These are phyloP conservation scores for Lochmaea capreae DNA, from an alignment of 2,888 invertebrate species.

Conservation along the genomic window DNA sequence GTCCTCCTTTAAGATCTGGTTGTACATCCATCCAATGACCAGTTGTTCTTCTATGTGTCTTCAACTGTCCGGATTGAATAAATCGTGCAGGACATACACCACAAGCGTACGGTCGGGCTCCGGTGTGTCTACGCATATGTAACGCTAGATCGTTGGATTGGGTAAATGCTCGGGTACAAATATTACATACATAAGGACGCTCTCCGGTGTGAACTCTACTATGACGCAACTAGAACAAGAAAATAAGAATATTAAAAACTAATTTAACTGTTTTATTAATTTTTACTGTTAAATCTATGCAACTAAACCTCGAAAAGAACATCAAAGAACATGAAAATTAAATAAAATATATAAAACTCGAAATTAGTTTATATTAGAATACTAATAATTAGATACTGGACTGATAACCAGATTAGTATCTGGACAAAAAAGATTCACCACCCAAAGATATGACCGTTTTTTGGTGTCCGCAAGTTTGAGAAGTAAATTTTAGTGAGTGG, in stretches of 20 bases:
- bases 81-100: constrained; percentile 77
- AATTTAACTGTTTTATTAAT: neutral
- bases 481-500: too few species aligned
- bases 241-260: neutral
- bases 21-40: constrained; percentile 69
- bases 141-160: constrained; percentile 79
- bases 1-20: constrained; percentile 64
- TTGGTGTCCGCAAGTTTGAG: too few species aligned
- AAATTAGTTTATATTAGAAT: too few species aligned
- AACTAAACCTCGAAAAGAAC: too few species aligned
- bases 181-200: constrained; percentile 64
- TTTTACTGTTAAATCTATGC: too few species aligned
- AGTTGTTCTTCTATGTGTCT: constrained; percentile 73
- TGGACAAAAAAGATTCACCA: too few species aligned
- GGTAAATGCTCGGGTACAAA: constrained; percentile 69
- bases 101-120: constrained; percentile 75
- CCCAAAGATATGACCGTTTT: too few species aligned
- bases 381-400: too few species aligned
- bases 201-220: constrained; percentile 66
- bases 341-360: too few species aligned
- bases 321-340: too few species aligned
- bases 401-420: too few species aligned
- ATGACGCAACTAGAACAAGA: constrained; percentile 60
- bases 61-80: constrained; percentile 73
- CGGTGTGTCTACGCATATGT: constrained; percentile 78